Base-by-base conservation (phyloP, 2,888 invertebrate species). In the Coleophora deauratella region DNA sequence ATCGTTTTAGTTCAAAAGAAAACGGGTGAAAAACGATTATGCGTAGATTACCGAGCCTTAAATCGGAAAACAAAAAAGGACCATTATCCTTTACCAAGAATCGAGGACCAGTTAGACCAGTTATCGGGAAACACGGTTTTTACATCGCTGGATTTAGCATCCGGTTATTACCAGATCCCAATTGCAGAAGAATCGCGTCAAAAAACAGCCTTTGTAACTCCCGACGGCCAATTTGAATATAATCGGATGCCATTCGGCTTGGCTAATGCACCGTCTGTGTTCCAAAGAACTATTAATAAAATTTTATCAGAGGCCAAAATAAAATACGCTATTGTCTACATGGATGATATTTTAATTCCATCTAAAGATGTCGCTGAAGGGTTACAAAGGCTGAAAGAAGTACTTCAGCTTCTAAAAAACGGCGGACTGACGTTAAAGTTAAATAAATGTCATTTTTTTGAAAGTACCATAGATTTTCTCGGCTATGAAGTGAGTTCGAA, bases 341-440 rank as follows among this genome's bases (percentile, higher is more conserved):
- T 49, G 40, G 49, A 46, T 27, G 46, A 49, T 27, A 38, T 49
- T n/a, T n/a, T n/a, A n/a, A n/a, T n/a, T n/a, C n/a, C n/a, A n/a
- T n/a, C n/a, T n/a, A n/a, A n/a, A n/a, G 2, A 27, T 49, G 9
- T 43, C 28, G 30, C 21, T 9, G 35, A 49, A 11, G 46, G 45
- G 1, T 11, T 49, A 8, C 1, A 15, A 9, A 33, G 42, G n/a
- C 31, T 47, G n/a, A 35, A 41, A 33, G 11, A 33, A 13, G 34
- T 35, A 2, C 21, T 45, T 3, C 13, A 3, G 8, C 11, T 38
- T 1, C 30, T 47, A 27, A 34, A 14, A 1, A 35, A 42, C 3
- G 15, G 7, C 52, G 55, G 55, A 27, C 27, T 7, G 30, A 38
- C n/a, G n/a, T n/a, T n/a, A n/a, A n/a, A n/a, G n/a, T n/a, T n/a